Conservation (phyloP, 2,797 vertebrate genomes). For the Moxostoma hubbsi region DNA sequence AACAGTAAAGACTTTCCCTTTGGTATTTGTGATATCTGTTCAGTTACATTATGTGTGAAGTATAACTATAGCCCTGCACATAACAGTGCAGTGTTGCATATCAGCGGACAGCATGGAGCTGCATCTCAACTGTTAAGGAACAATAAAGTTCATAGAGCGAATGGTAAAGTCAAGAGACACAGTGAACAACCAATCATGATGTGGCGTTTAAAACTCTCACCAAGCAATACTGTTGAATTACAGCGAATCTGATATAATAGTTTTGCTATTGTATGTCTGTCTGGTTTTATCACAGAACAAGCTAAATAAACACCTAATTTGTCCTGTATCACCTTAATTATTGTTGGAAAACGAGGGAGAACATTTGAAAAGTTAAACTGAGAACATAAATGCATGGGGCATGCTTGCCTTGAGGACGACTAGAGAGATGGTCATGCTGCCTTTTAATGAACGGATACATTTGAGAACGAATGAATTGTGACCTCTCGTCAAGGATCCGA, state of each 20-base stretch:
- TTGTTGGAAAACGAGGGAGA: too few species aligned
- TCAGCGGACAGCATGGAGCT: conserved; percentile 6
- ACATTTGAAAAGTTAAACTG: too few species aligned
- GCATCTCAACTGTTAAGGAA: not conserved
- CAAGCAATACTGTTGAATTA: too few species aligned
- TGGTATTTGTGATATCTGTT: too few species aligned
- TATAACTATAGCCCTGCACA: too few species aligned
- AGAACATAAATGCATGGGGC: too few species aligned
- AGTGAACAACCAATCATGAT: too few species aligned
- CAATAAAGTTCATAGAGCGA: not conserved
- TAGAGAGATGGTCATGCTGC: conserved; percentile 1
- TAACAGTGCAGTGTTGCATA: not conserved
- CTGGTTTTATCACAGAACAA: not conserved
- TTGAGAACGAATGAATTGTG: not conserved
- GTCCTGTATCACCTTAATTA: too few species aligned
- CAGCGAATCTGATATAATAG: not conserved
- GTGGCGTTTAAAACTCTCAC: not conserved
- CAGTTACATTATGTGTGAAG: too few species aligned
- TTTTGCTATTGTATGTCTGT: too few species aligned
- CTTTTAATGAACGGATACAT: not conserved
- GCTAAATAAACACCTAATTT: too few species aligned
- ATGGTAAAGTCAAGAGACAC: conserved; percentile 3
- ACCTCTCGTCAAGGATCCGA: not conserved
- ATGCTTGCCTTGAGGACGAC: not conserved
- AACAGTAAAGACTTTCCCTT: too few species aligned